Base-by-base conservation (phyloP, 2,888 invertebrate species). In the Belgica antarctica region DNA sequence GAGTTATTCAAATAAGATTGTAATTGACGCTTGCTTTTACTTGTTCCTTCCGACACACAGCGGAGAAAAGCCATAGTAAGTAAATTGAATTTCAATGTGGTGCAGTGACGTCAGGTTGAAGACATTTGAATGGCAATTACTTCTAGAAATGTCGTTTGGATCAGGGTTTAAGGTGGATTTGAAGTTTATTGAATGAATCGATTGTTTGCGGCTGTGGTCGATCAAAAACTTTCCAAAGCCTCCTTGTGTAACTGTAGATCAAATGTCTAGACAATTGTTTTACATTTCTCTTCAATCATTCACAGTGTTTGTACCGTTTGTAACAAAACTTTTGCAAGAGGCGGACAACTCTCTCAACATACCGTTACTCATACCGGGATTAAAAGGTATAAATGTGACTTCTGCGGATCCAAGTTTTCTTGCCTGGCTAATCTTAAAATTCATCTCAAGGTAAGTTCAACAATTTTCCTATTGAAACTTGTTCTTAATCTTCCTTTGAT, bases 321-420 rank as follows among this genome's bases (percentile, higher is more conserved):
- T 75, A 81, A 83, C 27, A 88, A 88, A 75, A 83, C 80, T 31
- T 89, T 89, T 75, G 88, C 88, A 0, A 83, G 88, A 41, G 89
- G 88, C 68, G 91, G 91, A 27, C 88, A 92, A 75, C 73, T 80
- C 2, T 76, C 77, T 24, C 87, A 90, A 75, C 93, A 93, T 78
- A 84, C 87, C 74, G 84, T 89, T 34, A 86, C 86, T 5, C 92
- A 93, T 78, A 84, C 87, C 46, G 86, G 87, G 24, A 82, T 84
- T n/a, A 87, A 89, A 31, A 88, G 88, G 0, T 89, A 86, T 75
- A 82, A 83, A 62, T 92, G 92, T 75, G 82, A 84, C 17, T 81
- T 87, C 59, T 93, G 93, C 77, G 70, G 57, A 31, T 59, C 70
- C 3, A 70, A 70, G 34, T 62, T 66, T 17, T 66, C 65, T 5